Evolutionary conservation across 1,140 invertebrate species (phyloP), one percentile per base, ranked within the genome.

Genomic region (Hylaeus volcanicus): DNA sequence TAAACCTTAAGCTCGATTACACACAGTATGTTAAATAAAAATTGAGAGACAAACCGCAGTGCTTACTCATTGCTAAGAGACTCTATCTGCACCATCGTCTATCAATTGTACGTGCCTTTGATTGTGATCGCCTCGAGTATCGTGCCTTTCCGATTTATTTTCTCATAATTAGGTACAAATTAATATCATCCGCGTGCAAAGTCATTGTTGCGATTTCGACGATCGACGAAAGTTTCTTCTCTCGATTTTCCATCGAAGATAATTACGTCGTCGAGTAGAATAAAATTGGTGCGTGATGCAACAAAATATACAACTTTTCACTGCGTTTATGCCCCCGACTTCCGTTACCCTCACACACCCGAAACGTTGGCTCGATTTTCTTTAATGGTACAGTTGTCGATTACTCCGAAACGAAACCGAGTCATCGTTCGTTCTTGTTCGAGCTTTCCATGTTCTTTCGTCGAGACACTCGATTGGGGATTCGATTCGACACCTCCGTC

Each of bases 141-240:
- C 60, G 79, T 86, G 84, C 69, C 83, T 86, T 85, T 85, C 64
- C 64, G 39, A 78, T 86, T 26, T 78, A 82, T 82, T 85, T 86
- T 82, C 79, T 81, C 83, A 84, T 74, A 55, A 26, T 26, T 43
- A 81, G 41, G 26, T 80, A 81, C 74, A 55, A 79, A 79, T 79
- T 79, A 74, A 68, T 75, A 72, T 79, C 74, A 83, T n/a, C 45
- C 45, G 65, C 26, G 68, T 39, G 60, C 58, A 39, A 15, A 60
- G 26, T 45, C 55, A 58, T 58, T 71, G 51, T 73, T 53, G 41
- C 64, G 72, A 80, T 48, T 79, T 41, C 63, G 14, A 63, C 6
- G 48, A 51, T 4, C 14, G 56, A 68, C 37, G 26, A 26, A 26
- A 37, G 37, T 39, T 53, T 41, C 74, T 63, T 70, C 41, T 39